These are phyloP conservation scores for Dryobotodes eremita DNA, from an alignment of 2,888 invertebrate species.

Conservation along the genomic window DNA sequence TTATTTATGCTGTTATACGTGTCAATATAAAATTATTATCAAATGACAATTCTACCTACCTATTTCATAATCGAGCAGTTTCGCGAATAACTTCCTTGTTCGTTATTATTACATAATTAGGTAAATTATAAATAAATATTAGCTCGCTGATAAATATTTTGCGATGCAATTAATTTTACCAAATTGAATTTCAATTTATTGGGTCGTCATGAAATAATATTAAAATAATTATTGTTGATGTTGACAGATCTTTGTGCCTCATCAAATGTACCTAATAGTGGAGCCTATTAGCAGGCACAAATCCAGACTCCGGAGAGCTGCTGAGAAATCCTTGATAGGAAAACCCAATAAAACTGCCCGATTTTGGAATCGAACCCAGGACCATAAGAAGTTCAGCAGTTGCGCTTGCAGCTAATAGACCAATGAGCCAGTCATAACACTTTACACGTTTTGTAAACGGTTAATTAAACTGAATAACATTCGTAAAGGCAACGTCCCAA, in stretches of 20 bases:
- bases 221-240: neutral
- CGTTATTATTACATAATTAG: neutral
- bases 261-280: neutral
- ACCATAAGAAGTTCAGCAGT: neutral
- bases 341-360: neutral
- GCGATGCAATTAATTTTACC: constrained; percentile 1
- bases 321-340: neutral
- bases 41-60: constrained; percentile 14
- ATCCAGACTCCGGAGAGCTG: neutral
- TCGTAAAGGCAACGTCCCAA: neutral
- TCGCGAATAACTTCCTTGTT: constrained; percentile 25
- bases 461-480: neutral
- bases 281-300: neutral
- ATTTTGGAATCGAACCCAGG: neutral
- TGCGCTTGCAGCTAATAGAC: neutral
- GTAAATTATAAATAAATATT: neutral
- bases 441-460: neutral
- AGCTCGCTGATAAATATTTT: constrained; percentile 3
- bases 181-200: neutral
- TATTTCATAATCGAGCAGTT: constrained; percentile 33
- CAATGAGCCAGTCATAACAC: neutral
- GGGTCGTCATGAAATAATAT: neutral
- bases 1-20: constrained; percentile 17
- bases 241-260: neutral
- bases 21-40: constrained; percentile 17